Conservation (phyloP, 1,140 invertebrate genomes). For the Reticulitermes speratus region DNA sequence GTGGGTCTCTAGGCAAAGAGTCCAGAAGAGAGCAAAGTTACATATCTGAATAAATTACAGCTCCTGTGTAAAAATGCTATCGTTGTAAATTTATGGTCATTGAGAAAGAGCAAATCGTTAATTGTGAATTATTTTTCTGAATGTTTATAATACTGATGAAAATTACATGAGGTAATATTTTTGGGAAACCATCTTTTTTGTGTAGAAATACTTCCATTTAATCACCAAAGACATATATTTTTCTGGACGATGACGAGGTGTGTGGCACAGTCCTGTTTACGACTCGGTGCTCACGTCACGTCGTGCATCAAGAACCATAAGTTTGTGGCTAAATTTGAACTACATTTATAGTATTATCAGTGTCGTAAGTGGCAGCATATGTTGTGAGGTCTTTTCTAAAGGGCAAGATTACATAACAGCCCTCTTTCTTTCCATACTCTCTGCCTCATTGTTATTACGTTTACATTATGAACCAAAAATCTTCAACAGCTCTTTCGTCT, state of each 20-base stretch:
- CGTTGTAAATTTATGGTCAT: not conserved
- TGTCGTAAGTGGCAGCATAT: too few relatives aligned
- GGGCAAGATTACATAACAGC: too few relatives aligned
- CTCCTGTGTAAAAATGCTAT: not conserved
- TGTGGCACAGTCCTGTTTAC: too few relatives aligned
- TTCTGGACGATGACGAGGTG: not conserved
- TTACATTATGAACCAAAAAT: too few relatives aligned
- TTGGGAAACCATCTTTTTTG: not conserved
- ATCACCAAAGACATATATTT: not conserved
- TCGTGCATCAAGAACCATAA: too few relatives aligned
- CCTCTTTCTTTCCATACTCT: too few relatives aligned
- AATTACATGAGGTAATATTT: not conserved
- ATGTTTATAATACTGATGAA: not conserved
- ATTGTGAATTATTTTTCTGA: not conserved
- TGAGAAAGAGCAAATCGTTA: not conserved
- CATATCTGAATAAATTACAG: not conserved
- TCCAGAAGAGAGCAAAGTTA: not conserved
- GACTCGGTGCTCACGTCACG: too few relatives aligned
- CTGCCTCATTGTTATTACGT: too few relatives aligned
- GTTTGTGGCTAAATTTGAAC: too few relatives aligned
- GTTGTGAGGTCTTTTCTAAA: too few relatives aligned
- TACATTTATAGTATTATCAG: too few relatives aligned
- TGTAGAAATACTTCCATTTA: not conserved
- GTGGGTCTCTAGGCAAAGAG: not conserved
- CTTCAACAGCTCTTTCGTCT: too few relatives aligned